Base-by-base conservation (phyloP, 2,797 vertebrate species). In the Spondyliosoma cantharus region DNA sequence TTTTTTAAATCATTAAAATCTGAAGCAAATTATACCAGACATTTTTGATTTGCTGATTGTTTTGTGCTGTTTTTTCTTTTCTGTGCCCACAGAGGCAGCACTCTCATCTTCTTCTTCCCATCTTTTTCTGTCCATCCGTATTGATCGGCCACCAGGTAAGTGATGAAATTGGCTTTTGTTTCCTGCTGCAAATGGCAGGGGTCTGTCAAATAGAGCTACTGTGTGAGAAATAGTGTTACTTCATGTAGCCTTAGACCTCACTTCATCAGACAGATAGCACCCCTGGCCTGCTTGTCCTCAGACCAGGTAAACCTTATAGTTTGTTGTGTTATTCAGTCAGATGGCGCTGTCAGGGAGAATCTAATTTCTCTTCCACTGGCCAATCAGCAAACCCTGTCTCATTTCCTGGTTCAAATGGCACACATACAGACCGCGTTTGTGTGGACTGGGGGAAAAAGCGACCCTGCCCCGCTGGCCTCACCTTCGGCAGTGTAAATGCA, bases 401-500 rank as follows among this genome's bases (percentile, higher is more conserved):
- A 89, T 94, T 94, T 93, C 91, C 92, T 90, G 90, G 78, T 89
- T 86, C 27, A 60, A 88, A 81, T 81, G 64, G 82, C 80, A 37
- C 81, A 66, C 84, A 89, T 83, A 92, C 87, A 88, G 87, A 73
- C 84, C 71, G 74, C 76, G 76, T 91, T 93, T 93, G 87, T 93
- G 83, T 82, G 76, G 56, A 85, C 6, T 74, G 79, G 77, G 72
- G 83, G 86, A 91, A 86, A 87, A 85, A 82, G 81, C 7, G n/a
- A 74, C 85, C 60, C 2, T 6, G 77, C 79, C 74, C 80, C 7
- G 19, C 81, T 85, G 89, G 90, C 87, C 82, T 83, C 88, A 93
- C 90, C 90, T 93, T 81, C 77, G 17, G 82, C 74, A 60, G 89
- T 91, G 90, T 94, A 93, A 95, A 95, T 93, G 93, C 93, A 86